Percentiles rank a stretch among this genome's conserved stretches.
phyloP scores from a whole-genome alignment of 2,888 invertebrate genomes.

The Acanthococcus lagerstroemiae region DNA sequence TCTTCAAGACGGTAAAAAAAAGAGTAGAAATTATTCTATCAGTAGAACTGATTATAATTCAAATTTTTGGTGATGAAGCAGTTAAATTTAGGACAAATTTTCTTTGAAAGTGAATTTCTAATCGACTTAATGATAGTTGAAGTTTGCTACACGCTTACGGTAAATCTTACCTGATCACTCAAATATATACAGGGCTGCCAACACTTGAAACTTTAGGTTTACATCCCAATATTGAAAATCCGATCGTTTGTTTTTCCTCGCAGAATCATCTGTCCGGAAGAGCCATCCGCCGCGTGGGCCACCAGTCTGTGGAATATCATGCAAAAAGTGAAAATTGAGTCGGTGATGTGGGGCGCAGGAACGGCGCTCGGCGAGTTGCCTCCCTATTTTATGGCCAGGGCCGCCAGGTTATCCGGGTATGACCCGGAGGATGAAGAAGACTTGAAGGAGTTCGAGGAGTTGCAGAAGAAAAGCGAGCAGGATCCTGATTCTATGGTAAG shows the following conservation, averaged over 20 bases:
- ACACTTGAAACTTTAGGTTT: too few species aligned
- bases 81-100: too few species aligned
- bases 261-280: constrained; percentile 85
- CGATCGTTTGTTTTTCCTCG: neutral
- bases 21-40: too few species aligned
- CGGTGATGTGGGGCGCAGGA: constrained; percentile 95
- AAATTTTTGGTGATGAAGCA: too few species aligned
- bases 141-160: too few species aligned
- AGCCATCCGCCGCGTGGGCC: constrained; percentile 49
- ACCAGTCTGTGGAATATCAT: constrained; percentile 88
- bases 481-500: constrained; percentile 38
- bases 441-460: constrained; percentile 60
- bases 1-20: too few species aligned
- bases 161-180: too few species aligned
- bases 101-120: too few species aligned
- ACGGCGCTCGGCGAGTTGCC: constrained; percentile 98
- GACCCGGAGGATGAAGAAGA: constrained; percentile 59
- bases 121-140: too few species aligned
- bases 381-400: constrained; percentile 99
- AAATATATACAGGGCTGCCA: too few species aligned
- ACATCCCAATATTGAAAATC: neutral
- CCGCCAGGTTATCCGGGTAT: constrained; percentile 57
- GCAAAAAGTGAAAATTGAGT: constrained; percentile 88
- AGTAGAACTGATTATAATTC: too few species aligned
- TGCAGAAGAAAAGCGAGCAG: constrained; percentile 49